Evolutionary conservation across 2,888 invertebrate species (phyloP).

Genomic region (Drosophila engyochracea): DNA sequence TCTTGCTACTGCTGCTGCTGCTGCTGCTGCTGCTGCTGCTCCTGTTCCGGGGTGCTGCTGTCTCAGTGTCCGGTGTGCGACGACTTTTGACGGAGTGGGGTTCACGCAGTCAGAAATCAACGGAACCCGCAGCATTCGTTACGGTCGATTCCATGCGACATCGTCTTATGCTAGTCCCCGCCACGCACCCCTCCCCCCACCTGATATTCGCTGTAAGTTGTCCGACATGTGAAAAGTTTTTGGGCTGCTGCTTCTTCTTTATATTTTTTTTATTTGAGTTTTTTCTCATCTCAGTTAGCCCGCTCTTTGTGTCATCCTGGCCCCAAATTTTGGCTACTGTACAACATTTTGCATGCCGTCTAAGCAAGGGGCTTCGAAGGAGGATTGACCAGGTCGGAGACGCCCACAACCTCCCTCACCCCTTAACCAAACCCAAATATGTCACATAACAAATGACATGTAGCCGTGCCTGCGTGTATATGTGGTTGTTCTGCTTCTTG

Average conservation of each 20-base stretch:
- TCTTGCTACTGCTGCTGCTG: slow-evolving; percentile 1
- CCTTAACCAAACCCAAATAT: slow-evolving; percentile 25
- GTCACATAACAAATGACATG: slow-evolving; percentile 74
- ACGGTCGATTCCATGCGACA: slow-evolving; percentile 62
- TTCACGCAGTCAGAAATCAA: slow-evolving; percentile 65
- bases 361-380: not conserved
- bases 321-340: slow-evolving; percentile 64
- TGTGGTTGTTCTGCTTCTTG: slow-evolving; percentile 30
- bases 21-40: slow-evolving; percentile 3
- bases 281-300: slow-evolving; percentile 21
- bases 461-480: slow-evolving; percentile 33
- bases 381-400: slow-evolving; percentile 6
- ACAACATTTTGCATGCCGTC: slow-evolving; percentile 62
- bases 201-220: slow-evolving; percentile 3
- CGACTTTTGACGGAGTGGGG: not conserved
- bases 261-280: slow-evolving; percentile 47
- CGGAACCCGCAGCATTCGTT: slow-evolving; percentile 83
- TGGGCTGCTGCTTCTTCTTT: slow-evolving; percentile 20
- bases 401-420: not conserved
- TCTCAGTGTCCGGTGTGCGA: slow-evolving; percentile 28
- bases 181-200: not conserved
- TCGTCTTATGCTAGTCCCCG: slow-evolving; percentile 32
- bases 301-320: slow-evolving; percentile 26
- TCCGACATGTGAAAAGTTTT: slow-evolving; percentile 75
- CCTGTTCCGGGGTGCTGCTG: slow-evolving; percentile 13